phyloP scores from a whole-genome alignment of 1,140 invertebrate genomes.

The Megalonaias nervosa region DNA sequence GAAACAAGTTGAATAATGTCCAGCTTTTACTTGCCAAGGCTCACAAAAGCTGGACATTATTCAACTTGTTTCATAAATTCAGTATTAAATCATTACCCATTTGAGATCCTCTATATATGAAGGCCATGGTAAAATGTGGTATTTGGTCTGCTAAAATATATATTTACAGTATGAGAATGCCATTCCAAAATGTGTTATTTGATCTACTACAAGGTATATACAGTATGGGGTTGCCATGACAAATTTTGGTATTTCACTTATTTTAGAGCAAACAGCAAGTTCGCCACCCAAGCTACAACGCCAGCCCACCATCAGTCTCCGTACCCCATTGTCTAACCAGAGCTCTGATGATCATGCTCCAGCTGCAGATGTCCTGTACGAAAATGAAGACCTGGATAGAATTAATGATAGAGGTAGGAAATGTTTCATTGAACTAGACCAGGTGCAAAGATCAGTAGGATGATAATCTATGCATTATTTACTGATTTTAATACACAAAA shows the following conservation, averaged over 20 bases:
- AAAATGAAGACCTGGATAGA: slow-evolving; percentile 58
- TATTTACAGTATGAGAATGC: neutral
- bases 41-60: too few species aligned
- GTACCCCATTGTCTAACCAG: slow-evolving; percentile 55
- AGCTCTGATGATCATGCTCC: slow-evolving; percentile 45
- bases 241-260: neutral
- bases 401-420: slow-evolving; percentile 53
- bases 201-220: neutral
- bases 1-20: too few species aligned
- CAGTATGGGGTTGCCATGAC: neutral
- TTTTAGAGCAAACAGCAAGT: slow-evolving; percentile 36
- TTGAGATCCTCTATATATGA: too few species aligned
- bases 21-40: too few species aligned
- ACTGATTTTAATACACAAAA: too few species aligned
- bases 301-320: slow-evolving; percentile 57
- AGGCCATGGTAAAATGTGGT: too few species aligned
- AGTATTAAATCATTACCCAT: too few species aligned
- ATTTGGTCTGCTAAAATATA: too few species aligned
- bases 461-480: too few species aligned
- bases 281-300: slow-evolving; percentile 46
- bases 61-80: too few species aligned
- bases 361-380: slow-evolving; percentile 54
- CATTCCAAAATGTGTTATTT: neutral
- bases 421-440: neutral
- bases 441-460: too few species aligned